phyloP scores from a whole-genome alignment of 2,888 invertebrate genomes.

The Escarpia spicata region DNA sequence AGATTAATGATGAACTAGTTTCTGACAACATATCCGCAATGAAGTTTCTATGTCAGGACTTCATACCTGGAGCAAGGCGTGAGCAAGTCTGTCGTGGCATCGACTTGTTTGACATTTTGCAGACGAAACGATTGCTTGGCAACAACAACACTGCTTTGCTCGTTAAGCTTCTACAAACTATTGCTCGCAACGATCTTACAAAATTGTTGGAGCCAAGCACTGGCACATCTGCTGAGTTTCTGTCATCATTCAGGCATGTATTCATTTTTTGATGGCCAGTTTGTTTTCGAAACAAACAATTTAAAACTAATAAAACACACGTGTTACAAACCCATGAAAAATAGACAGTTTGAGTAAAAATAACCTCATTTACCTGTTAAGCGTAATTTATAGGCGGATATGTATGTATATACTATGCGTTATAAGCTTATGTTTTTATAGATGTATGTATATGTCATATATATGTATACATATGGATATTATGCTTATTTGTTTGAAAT shows the following conservation, averaged over 20 bases:
- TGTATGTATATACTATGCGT: too few species aligned
- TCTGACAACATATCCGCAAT: not conserved
- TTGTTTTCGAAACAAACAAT: too few species aligned
- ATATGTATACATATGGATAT: too few species aligned
- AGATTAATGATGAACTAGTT: not conserved
- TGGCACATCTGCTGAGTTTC: not conserved
- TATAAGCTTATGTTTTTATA: too few species aligned
- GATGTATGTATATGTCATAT: too few species aligned
- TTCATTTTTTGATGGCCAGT: not conserved
- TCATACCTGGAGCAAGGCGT: not conserved
- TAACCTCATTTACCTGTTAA: too few species aligned
- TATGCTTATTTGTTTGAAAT: too few species aligned
- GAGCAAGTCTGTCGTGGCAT: not conserved
- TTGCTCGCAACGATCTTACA: not conserved
- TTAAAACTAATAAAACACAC: too few species aligned
- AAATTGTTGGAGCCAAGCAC: not conserved
- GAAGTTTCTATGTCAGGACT: not conserved
- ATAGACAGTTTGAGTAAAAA: too few species aligned
- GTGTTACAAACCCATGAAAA: too few species aligned
- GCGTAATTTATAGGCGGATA: too few species aligned
- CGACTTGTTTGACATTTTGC: not conserved
- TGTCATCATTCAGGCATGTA: not conserved
- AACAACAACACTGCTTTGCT: not conserved
- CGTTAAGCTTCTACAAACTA: not conserved
- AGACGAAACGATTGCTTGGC: not conserved